Percentiles rank a stretch among this genome's conserved stretches.
Conservation (phyloP, 1,140 invertebrate species). For the Brachionus manjavacas region DNA sequence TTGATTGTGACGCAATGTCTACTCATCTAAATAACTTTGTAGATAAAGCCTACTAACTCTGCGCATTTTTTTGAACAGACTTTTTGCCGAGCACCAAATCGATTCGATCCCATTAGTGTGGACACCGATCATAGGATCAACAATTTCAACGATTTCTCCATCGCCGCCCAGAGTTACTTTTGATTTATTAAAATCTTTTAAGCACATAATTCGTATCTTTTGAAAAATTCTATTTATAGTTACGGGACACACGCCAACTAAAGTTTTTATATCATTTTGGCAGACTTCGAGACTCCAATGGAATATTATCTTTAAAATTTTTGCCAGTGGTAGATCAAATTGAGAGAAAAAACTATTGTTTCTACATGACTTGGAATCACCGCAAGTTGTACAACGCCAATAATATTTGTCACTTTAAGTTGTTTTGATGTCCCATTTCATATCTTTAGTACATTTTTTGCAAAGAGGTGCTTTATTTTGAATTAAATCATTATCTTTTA, state of each 20-base stretch:
- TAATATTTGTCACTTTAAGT: background rate
- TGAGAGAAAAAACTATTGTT: too few relatives aligned
- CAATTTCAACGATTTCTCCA: background rate
- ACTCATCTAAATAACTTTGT: background rate
- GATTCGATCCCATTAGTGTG: background rate
- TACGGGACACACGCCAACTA: background rate
- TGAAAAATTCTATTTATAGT: slow-evolving; percentile 2
- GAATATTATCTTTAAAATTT: background rate
- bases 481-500: too few relatives aligned
- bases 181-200: background rate
- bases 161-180: background rate
- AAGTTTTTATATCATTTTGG: background rate
- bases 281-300: background rate
- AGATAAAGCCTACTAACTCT: background rate
- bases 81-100: background rate
- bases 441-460: background rate
- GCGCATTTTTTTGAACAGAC: background rate
- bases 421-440: background rate
- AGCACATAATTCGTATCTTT: background rate
- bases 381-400: background rate
- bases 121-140: background rate
- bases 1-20: background rate
- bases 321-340: background rate
- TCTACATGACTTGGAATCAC: background rate
- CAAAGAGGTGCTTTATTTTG: too few relatives aligned